Evolutionary conservation across 2,888 invertebrate species (phyloP).

Genomic region (Hypercompe scribonia): DNA sequence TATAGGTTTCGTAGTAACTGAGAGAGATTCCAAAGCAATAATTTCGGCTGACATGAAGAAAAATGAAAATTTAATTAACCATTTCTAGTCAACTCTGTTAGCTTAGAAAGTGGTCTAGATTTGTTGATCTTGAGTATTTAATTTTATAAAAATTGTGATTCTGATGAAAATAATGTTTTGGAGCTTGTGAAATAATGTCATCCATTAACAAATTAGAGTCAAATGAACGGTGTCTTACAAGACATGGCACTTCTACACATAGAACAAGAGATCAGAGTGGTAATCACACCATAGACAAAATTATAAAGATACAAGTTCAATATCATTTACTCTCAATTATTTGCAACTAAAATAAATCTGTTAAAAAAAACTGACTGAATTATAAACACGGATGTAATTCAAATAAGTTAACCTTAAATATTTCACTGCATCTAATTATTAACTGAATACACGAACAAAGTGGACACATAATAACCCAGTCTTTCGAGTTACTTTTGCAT

Average conservation of each 20-base stretch:
- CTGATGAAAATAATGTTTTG: neutral
- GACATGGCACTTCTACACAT: neutral
- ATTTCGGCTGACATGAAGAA: neutral
- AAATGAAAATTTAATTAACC: neutral
- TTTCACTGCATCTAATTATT: neutral
- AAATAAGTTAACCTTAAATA: neutral
- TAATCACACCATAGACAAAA: too few relatives aligned
- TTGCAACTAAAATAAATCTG: too few relatives aligned
- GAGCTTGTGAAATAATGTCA: neutral
- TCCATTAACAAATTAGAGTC: too few relatives aligned
- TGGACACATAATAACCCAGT: neutral
- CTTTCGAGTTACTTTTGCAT: neutral
- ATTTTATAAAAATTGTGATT: neutral
- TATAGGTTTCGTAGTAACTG: neutral
- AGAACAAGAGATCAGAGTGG: too few relatives aligned
- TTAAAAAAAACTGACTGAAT: too few relatives aligned
- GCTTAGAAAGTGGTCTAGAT: neutral
- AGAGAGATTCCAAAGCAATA: too few relatives aligned
- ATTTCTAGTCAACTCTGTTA: too few relatives aligned
- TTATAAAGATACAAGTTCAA: too few relatives aligned
- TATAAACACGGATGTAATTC: neutral
- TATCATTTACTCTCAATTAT: neutral
- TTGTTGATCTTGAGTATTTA: neutral
- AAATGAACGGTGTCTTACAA: neutral
- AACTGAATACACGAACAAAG: neutral